Percentiles rank a stretch among this genome's conserved stretches.
Evolutionary conservation across 2,797 vertebrate species (phyloP).

Genomic region (Sarcophilus harrisii): DNA sequence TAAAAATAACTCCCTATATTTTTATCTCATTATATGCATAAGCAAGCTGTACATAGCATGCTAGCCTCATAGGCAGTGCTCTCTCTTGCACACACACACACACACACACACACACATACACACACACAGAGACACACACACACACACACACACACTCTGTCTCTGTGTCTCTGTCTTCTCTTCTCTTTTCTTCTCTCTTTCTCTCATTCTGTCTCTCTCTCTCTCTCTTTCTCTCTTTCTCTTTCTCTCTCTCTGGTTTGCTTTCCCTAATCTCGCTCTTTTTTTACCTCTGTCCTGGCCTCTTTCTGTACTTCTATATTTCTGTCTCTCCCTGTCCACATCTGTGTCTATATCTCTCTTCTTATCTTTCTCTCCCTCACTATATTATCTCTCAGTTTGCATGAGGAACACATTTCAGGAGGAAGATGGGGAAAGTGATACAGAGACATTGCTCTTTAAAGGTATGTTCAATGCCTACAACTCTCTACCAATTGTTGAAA

Average conservation of each 20-base stretch:
- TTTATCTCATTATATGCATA: constrained; percentile 29
- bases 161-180: no score
- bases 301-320: neutral
- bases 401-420: neutral
- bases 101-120: no score
- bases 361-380: neutral
- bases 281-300: neutral
- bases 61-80: neutral
- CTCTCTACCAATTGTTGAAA: neutral
- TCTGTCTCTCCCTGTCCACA: neutral
- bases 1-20: constrained; percentile 57
- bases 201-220: no score
- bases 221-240: neutral
- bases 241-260: neutral
- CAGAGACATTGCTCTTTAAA: neutral
- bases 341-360: neutral
- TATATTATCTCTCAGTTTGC: neutral
- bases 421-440: neutral
- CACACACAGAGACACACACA: no score
- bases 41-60: constrained; percentile 38
- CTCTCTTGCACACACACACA: neutral
- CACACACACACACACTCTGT: no score
- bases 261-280: neutral
- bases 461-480: neutral
- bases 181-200: no score